Evolutionary conservation across 2,888 invertebrate genomes (phyloP), one percentile per base, ranked within the genome.

Genomic region (Lithophane semibrunnea): DNA sequence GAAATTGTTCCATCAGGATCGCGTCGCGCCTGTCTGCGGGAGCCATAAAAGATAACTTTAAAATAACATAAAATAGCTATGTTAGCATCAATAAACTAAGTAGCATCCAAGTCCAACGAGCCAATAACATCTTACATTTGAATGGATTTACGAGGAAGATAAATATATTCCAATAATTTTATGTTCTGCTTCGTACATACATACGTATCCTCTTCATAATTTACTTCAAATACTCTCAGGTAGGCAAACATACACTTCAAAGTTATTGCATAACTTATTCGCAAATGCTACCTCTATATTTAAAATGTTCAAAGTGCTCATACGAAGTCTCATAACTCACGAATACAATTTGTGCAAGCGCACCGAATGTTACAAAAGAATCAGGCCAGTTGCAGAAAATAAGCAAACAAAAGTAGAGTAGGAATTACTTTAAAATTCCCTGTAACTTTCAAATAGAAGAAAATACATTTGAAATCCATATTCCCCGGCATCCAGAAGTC

Each of bases 381-480:
- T 80, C 58, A 47, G 77, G 67, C 42, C 24, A 68, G 65, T 52
- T 65, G 42, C 37, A 67, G 61, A 42, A 71, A 72, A 74, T 58
- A 58, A 79, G 56, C 42, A 78, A 80, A 75, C 73, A 77, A 76
- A 77, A 74, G 21, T 29, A 42, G 47, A 81, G 66, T 70, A 80
- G 67, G 77, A 82, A 86, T 88, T 83, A 85, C 84, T 82, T 80
- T 85, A 83, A 85, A 87, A 87, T 78, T 83, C 70, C 58, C 70
- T 68, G 85, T 83, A 88, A 87, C 87, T 85, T 88, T 85, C 82
- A 80, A 82, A 84, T 75, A 79, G 71, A 75, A 80, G 78, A 75
- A 88, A 89, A 84, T 87, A 80, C 86, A 86, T 86, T 87, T 87
- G 87, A 87, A 91, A 90, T 89, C 87, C 82, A 90, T 88, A 89